A percentile compares a stretch with the other conserved stretches of the same genome.
Evolutionary conservation across 2,113 vertebrate genomes (phyloP).

Genomic region (Poeciliopsis prolifica): DNA sequence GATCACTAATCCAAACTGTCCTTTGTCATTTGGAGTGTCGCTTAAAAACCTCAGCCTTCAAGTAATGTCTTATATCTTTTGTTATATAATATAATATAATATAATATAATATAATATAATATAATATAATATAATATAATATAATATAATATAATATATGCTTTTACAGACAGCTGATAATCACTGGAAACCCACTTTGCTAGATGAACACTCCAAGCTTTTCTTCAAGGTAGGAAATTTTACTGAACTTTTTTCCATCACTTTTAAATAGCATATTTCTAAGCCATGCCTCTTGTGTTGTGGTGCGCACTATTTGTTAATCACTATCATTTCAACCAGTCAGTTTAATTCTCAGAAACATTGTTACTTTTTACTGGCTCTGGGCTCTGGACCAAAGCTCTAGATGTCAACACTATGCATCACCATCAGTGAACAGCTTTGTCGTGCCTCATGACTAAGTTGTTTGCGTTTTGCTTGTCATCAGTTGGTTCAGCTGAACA

Average conservation of each 20-base stretch:
- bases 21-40: conserved; percentile 94
- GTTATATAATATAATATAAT: neutral
- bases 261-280: neutral
- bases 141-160: neutral
- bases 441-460: conserved; percentile 9
- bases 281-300: neutral
- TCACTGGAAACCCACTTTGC: conserved; percentile 92
- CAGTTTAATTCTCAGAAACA: neutral
- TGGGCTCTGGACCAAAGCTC: conserved; percentile 4
- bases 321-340: conserved; percentile 4
- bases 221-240: conserved; percentile 89
- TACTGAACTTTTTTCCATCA: neutral
- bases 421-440: neutral
- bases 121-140: neutral
- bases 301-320: neutral
- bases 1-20: conserved; percentile 90
- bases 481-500: conserved; percentile 92
- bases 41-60: conserved; percentile 97
- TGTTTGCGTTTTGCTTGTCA: conserved; percentile 50
- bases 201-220: conserved; percentile 91
- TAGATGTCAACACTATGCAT: neutral
- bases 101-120: neutral
- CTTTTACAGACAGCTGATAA: conserved; percentile 88
- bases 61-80: conserved; percentile 74
- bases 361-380: neutral